Base-by-base conservation (phyloP, 2,797 vertebrate species). In the Pygocentrus nattereri region DNA sequence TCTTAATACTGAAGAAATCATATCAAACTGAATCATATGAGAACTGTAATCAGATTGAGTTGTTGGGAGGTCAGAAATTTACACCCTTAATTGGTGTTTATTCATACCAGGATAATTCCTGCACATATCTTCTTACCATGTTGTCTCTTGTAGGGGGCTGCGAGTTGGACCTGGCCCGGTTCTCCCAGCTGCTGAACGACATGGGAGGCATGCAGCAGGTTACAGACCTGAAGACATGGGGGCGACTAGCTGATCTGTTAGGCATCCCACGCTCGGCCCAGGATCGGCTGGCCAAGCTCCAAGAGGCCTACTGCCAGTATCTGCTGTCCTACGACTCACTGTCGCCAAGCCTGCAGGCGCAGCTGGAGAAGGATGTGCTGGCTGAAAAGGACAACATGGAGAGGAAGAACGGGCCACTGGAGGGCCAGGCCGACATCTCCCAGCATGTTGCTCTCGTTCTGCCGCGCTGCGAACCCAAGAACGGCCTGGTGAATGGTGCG, bases 131-230 rank as follows among this genome's bases (percentile, higher is more conserved):
- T 25, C 2, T 49, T 18, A 15, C 10, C 68, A 27, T 44, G 27
- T 25, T 50, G 16, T 50, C 72, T 18, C 13, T 27, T 18, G 5
- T 87, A 98, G 98, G 98, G 87, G 98, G 98, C 92, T 99, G 98
- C 10, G 98, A 99, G 95, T 95, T 99, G 85, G 98, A 99, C 95
- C 93, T 99, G 93, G 97, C 98, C 86, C 96, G 97, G 87, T 99
- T 99, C 93, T 98, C 98, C 92, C 98, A 98, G 93, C 94, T 99
- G 91, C 97, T 99, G 88, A 99, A 99, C 3, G 97, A 99, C 93
- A 99, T 99, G 98, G 98, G 98, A 11, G 98, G 98, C 91, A 99
- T 99, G 97, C 98, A 99, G 95, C 98, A 99, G 95, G 98, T 99
- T 93, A 99, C 97, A 93, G 98, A 99, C 96, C 95, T 98, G 93